Conservation (phyloP, 1,140 invertebrate species). For the Dryas iulia region DNA sequence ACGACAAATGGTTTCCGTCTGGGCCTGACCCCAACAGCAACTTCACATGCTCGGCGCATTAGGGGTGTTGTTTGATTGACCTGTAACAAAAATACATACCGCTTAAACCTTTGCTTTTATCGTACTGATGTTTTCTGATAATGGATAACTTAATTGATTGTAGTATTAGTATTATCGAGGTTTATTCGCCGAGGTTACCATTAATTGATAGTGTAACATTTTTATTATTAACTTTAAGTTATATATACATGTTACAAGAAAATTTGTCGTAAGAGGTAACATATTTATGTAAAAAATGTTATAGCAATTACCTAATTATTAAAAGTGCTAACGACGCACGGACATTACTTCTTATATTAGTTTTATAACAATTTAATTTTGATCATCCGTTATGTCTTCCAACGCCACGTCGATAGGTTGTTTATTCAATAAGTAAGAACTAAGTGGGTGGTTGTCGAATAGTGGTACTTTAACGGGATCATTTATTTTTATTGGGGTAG, state of each 20-base stretch:
- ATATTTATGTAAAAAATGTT: constrained; percentile 3
- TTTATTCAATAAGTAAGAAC: constrained; percentile 46
- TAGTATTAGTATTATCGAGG: no score
- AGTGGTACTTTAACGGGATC: constrained; percentile 60
- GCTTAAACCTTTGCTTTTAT: not conserved
- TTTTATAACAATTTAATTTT: constrained; percentile 2
- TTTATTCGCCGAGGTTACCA: no score
- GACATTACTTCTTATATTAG: not conserved
- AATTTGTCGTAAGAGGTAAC: not conserved
- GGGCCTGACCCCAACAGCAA: constrained; percentile 53
- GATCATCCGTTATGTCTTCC: constrained; percentile 62
- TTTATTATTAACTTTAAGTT: no score
- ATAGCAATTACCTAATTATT: not conserved
- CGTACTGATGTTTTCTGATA: no score
- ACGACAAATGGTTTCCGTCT: constrained; percentile 52
- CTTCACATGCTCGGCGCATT: constrained; percentile 63
- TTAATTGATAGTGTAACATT: no score
- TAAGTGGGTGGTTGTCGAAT: constrained; percentile 35
- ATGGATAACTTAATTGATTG: no score
- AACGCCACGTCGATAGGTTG: constrained; percentile 59
- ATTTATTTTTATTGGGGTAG: constrained; percentile 45
- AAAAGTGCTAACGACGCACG: not conserved
- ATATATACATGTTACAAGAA: no score
- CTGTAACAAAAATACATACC: constrained; percentile 49
- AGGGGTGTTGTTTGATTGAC: constrained; percentile 60